These are phyloP conservation scores for Rhodeus uyekii DNA, from an alignment of 2,797 vertebrate species.

Conservation along the genomic window DNA sequence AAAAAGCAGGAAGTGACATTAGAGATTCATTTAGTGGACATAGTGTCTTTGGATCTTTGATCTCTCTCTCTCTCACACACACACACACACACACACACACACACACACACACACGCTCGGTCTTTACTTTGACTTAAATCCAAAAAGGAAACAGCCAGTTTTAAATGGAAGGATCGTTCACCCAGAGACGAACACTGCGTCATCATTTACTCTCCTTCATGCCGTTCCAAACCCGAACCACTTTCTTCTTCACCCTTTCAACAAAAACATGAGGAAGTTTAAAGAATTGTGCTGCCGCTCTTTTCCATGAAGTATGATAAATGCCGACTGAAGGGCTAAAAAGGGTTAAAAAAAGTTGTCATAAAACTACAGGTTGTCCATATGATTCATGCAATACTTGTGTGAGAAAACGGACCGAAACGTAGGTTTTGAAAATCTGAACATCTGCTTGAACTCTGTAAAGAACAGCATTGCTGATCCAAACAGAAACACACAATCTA, in stretches of 20 bases:
- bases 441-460: not conserved
- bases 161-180: not conserved
- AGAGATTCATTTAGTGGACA: constrained; percentile 71
- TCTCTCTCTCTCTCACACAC: constrained; percentile 46
- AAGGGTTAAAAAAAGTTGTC: not conserved
- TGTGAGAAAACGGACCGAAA: not conserved
- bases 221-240: not conserved
- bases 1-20: constrained; percentile 79
- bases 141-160: constrained; percentile 1
- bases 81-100: constrained; percentile 54
- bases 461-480: too few relatives aligned
- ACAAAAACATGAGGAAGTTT: not conserved
- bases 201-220: not conserved
- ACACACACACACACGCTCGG: constrained; percentile 45
- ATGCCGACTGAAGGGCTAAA: not conserved
- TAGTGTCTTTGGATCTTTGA: constrained; percentile 63
- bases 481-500: too few relatives aligned
- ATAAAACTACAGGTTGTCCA: not conserved
- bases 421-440: not conserved
- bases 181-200: not conserved
- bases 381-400: not conserved
- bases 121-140: constrained; percentile 11
- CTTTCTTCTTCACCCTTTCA: not conserved
- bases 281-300: not conserved
- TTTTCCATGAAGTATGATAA: not conserved